Conservation (phyloP, 1,140 invertebrate species). For the Apis laboriosa region DNA sequence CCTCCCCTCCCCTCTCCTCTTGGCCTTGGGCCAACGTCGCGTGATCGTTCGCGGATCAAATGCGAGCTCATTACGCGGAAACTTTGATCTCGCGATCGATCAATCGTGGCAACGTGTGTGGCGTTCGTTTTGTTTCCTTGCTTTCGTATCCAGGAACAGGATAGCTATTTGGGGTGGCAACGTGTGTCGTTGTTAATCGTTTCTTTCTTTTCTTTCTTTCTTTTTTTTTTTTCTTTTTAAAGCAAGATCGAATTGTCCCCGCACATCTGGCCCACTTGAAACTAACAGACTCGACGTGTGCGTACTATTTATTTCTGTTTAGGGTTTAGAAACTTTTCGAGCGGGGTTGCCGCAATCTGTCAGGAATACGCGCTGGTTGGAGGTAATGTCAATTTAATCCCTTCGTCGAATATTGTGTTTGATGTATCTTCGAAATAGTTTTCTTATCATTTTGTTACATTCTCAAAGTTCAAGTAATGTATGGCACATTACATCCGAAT, state of each 20-base stretch:
- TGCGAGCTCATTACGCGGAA: conserved; percentile 56
- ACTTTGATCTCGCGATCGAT: conserved; percentile 55
- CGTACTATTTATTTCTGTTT: neutral
- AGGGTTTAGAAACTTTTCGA: neutral
- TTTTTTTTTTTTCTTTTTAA: neutral
- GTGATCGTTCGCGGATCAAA: conserved; percentile 64
- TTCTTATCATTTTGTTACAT: no score
- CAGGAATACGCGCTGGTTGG: neutral
- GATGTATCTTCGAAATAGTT: no score
- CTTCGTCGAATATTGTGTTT: no score
- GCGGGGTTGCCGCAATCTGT: conserved; percentile 30
- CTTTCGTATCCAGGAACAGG: neutral
- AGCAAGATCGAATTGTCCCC: neutral
- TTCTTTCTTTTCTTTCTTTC: no score
- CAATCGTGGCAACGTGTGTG: neutral
- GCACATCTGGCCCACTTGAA: conserved; percentile 27
- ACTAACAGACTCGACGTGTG: conserved; percentile 6
- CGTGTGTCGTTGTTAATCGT: no score
- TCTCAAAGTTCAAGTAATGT: no score
- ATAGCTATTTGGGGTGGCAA: no score
- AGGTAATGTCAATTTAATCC: no score
- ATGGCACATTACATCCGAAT: no score
- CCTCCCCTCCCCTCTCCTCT: neutral
- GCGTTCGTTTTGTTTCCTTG: neutral
- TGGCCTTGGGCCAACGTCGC: neutral